Conservation (phyloP, 2,888 invertebrate species). For the Polyommatus icarus region DNA sequence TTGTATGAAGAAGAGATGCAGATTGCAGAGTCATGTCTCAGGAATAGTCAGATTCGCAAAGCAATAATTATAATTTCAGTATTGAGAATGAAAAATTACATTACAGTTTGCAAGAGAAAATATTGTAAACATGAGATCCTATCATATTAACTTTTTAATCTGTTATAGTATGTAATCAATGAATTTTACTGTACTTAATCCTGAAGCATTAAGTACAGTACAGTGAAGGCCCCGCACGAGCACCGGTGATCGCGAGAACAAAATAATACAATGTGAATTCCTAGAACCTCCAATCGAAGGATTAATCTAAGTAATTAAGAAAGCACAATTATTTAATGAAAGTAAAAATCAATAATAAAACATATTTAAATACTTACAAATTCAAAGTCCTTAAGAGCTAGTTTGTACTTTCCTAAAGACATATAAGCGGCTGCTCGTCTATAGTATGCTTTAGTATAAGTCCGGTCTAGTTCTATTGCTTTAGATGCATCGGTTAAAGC, state of each 20-base stretch:
- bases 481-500: conserved; percentile 95
- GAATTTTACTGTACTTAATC: no score
- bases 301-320: no score
- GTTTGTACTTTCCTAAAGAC: conserved; percentile 98
- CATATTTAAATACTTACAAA: conserved; percentile 84
- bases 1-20: background rate
- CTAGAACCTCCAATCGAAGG: no score
- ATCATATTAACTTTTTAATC: no score
- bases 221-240: no score
- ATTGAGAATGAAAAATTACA: background rate
- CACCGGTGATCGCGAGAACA: no score
- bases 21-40: background rate
- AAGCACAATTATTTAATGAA: no score
- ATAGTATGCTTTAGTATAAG: conserved; percentile 98
- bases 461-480: conserved; percentile 93
- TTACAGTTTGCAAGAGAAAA: no score
- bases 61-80: background rate
- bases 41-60: background rate
- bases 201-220: no score
- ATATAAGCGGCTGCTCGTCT: conserved; percentile 97
- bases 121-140: no score
- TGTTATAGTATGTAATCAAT: no score
- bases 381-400: conserved; percentile 98
- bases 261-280: no score
- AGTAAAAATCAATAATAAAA: conserved; percentile 32